Percentiles rank a stretch among this genome's conserved stretches.
Conservation (phyloP, 2,797 vertebrate genomes). For the Muscicapa comitata region DNA sequence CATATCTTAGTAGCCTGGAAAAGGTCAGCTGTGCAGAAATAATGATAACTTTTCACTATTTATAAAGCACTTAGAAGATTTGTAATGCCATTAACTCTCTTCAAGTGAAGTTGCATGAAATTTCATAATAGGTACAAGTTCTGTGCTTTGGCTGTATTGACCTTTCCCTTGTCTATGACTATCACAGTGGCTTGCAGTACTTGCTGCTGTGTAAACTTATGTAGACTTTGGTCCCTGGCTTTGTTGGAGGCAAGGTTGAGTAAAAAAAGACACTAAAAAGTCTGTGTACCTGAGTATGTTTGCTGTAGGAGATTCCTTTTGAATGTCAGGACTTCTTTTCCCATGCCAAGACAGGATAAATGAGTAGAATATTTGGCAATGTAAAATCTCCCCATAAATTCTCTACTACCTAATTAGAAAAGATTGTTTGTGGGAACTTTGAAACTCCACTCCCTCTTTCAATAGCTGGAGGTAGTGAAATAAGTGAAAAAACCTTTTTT, state of each 20-base stretch:
- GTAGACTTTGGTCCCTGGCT: not conserved
- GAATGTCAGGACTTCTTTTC: conserved; percentile 29
- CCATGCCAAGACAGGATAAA: not conserved
- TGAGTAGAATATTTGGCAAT: conserved; percentile 11
- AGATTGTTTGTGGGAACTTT: conserved; percentile 40
- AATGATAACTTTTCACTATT: not conserved
- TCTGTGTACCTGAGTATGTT: not conserved
- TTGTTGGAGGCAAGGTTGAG: not conserved
- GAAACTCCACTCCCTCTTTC: conserved; percentile 25
- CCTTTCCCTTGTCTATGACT: not conserved
- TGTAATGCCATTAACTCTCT: not conserved
- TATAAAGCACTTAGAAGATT: not conserved
- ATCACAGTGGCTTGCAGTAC: not conserved
- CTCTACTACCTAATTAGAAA: conserved; percentile 25
- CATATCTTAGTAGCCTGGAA: not conserved
- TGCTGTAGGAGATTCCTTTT: conserved; percentile 3
- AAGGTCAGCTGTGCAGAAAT: not conserved
- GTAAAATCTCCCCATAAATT: conserved; percentile 8
- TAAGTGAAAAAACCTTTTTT: not conserved
- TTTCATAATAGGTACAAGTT: not conserved
- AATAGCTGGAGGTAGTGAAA: conserved; percentile 52
- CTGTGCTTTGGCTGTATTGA: not conserved
- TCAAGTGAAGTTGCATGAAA: not conserved
- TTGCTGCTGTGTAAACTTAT: not conserved
- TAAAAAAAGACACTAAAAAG: not conserved